Conservation (phyloP, 2,888 invertebrate species). For the Eupithecia centaureata region DNA sequence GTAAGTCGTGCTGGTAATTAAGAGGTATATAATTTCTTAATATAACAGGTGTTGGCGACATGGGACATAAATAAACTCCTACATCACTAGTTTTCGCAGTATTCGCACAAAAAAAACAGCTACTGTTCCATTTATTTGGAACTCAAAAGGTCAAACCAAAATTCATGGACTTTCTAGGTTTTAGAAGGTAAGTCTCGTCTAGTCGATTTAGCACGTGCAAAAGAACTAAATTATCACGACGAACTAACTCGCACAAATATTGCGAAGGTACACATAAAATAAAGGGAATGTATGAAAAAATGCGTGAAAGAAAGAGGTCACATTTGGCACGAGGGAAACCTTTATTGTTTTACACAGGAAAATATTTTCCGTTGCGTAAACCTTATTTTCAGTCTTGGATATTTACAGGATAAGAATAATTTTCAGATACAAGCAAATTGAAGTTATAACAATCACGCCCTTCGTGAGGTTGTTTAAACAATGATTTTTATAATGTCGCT, state of each 20-base stretch:
- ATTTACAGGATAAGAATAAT: neutral
- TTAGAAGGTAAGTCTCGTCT: neutral
- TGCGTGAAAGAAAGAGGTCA: conserved; percentile 53
- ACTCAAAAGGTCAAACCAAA: neutral
- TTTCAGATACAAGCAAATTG: neutral
- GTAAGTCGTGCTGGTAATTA: neutral
- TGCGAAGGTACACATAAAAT: conserved; percentile 32
- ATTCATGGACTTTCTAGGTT: neutral
- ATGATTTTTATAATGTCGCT: neutral
- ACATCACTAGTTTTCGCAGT: neutral
- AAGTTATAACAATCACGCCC: neutral
- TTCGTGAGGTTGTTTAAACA: neutral
- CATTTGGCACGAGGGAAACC: conserved; percentile 54
- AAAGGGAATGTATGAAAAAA: conserved; percentile 44
- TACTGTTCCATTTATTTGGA: neutral
- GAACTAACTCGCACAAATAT: conserved; percentile 49
- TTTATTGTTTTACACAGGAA: conserved; percentile 52
- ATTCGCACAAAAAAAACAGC: neutral
- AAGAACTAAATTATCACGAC: conserved; percentile 47
- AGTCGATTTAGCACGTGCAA: conserved; percentile 1
- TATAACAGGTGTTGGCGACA: conserved; percentile 18
- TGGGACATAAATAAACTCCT: conserved; percentile 29
- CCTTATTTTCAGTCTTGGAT: conserved; percentile 21
- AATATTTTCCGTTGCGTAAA: conserved; percentile 33
- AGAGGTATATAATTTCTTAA: conserved; percentile 20